Conservation (phyloP, 2,888 invertebrate genomes). For the Strigamia maritima region DNA sequence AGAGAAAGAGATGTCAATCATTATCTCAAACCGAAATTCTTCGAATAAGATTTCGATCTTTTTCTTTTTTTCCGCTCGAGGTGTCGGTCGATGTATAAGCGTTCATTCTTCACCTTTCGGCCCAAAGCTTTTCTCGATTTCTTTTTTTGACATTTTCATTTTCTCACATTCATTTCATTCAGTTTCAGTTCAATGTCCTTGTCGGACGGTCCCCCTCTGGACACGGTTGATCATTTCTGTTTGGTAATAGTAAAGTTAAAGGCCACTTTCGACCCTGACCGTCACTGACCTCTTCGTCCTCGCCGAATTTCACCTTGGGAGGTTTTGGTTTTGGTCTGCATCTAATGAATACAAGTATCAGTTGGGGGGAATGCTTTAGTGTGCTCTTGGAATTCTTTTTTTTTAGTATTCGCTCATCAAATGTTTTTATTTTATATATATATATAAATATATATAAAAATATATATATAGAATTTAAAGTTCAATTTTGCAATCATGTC, state of each 20-base stretch:
- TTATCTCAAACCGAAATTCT: neutral
- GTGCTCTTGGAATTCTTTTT: neutral
- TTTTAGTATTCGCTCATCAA: neutral
- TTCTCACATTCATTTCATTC: neutral
- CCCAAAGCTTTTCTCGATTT: neutral
- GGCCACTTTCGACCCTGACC: constrained; percentile 20
- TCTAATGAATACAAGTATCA: neutral
- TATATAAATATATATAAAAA: too few relatives aligned
- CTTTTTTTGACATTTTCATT: too few relatives aligned
- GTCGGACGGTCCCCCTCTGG: constrained; percentile 12
- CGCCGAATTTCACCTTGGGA: neutral
- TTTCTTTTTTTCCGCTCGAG: neutral
- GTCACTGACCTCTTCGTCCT: neutral
- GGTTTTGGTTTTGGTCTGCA: neutral
- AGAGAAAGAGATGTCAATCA: neutral
- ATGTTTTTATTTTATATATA: too few relatives aligned
- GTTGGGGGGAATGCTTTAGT: neutral
- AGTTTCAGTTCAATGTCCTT: constrained; percentile 3
- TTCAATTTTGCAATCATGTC: too few relatives aligned
- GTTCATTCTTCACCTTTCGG: neutral
- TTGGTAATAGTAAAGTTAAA: neutral
- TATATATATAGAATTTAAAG: too few relatives aligned
- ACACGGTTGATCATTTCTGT: neutral
- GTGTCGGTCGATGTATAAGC: neutral
- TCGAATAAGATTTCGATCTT: neutral